These are phyloP conservation scores for Aphis gossypii DNA, from an alignment of 1,140 invertebrate species.

Conservation along the genomic window DNA sequence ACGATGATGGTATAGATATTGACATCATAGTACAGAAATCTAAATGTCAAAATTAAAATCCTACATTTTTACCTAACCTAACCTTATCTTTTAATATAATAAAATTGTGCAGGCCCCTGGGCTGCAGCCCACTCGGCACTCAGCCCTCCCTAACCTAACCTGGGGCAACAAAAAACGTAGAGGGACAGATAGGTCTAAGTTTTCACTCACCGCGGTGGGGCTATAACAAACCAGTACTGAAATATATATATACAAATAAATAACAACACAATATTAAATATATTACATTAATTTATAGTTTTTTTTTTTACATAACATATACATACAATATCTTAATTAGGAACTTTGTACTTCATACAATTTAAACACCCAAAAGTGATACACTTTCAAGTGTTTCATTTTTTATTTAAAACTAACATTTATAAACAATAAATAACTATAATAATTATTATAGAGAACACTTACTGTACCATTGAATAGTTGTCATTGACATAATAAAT, in stretches of 20 bases:
- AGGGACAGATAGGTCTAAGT: too few relatives aligned
- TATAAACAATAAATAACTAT: background rate
- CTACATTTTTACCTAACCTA: too few relatives aligned
- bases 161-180: too few relatives aligned
- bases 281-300: slow-evolving; percentile 13
- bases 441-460: background rate
- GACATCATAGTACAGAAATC: too few relatives aligned
- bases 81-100: too few relatives aligned
- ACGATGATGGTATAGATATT: too few relatives aligned
- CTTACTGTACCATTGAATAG: background rate
- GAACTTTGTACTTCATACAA: slow-evolving; percentile 34
- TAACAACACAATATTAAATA: background rate
- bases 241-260: background rate
- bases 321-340: background rate
- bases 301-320: background rate
- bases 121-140: too few relatives aligned
- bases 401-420: background rate
- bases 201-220: too few relatives aligned
- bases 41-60: too few relatives aligned
- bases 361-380: slow-evolving; percentile 7
- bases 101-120: too few relatives aligned
- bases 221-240: background rate
- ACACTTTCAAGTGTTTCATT: background rate
- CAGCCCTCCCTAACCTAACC: too few relatives aligned
- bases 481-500: background rate